Evolutionary conservation across 1,140 invertebrate species (phyloP).

Genomic region (Varroa destructor): DNA sequence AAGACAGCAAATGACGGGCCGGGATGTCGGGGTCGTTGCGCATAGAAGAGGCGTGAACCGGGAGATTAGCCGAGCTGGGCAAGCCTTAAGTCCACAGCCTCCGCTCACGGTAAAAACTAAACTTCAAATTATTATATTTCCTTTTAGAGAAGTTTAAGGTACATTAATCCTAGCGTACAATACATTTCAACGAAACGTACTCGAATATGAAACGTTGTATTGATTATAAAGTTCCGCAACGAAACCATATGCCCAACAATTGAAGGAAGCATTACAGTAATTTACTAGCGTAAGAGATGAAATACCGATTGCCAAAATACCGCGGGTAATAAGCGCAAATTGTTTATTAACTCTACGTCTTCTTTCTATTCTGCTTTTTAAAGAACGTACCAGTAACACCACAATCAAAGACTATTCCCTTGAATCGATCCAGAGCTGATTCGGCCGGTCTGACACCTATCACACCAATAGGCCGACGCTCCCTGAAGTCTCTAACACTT

Average conservation of each 20-base stretch:
- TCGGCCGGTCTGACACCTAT: not conserved
- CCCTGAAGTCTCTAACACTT: not conserved
- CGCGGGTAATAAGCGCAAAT: no score
- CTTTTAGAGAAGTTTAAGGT: no score
- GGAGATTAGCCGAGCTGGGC: constrained; percentile 29
- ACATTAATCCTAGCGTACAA: no score
- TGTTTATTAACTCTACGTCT: not conserved
- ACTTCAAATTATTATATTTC: not conserved
- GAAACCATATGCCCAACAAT: no score
- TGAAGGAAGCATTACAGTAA: no score
- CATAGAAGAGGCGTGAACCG: constrained; percentile 3
- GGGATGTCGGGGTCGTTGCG: constrained; percentile 32
- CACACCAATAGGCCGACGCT: constrained; percentile 6
- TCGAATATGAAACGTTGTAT: no score
- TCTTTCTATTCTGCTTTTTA: not conserved
- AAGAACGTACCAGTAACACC: constrained; percentile 3
- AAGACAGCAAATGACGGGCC: constrained; percentile 28
- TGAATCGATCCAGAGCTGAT: constrained; percentile 11
- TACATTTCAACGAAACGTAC: no score
- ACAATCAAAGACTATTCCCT: constrained; percentile 13
- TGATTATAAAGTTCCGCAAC: no score
- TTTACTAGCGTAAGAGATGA: no score
- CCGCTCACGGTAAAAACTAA: not conserved
- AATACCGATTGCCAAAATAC: no score
- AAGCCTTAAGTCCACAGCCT: constrained; percentile 31